phyloP scores from a whole-genome alignment of 2,797 vertebrate genomes.

The Alcedo atthis region DNA sequence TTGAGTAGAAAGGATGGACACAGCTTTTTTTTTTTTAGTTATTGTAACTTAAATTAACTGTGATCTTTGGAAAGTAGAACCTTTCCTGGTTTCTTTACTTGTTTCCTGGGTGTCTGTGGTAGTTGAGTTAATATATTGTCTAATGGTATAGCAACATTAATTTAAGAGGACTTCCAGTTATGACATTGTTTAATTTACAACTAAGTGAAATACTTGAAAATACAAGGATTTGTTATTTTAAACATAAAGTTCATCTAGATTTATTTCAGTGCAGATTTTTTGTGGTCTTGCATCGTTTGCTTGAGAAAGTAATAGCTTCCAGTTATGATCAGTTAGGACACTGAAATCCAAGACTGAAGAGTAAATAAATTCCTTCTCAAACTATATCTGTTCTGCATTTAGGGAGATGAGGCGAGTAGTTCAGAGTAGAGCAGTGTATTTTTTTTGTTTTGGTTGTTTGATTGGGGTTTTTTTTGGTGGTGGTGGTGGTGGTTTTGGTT shows the following conservation, averaged over 20 bases:
- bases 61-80: background rate
- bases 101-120: background rate
- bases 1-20: background rate
- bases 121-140: background rate
- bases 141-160: background rate
- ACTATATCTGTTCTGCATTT: background rate
- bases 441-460: no score
- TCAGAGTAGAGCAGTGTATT: background rate
- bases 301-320: background rate
- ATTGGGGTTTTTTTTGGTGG: no score
- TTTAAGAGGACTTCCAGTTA: background rate
- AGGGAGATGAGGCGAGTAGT: background rate
- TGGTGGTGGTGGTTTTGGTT: no score
- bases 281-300: background rate
- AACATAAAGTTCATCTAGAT: background rate
- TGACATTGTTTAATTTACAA: background rate
- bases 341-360: background rate
- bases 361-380: background rate
- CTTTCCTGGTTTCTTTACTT: background rate
- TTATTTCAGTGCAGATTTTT: background rate
- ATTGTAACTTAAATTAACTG: background rate
- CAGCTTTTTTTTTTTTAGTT: background rate
- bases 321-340: background rate
- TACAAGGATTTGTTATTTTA: background rate
- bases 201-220: background rate